Base-by-base conservation (phyloP, 1,140 invertebrate genomes). In the Hylaeus anthracinus region DNA sequence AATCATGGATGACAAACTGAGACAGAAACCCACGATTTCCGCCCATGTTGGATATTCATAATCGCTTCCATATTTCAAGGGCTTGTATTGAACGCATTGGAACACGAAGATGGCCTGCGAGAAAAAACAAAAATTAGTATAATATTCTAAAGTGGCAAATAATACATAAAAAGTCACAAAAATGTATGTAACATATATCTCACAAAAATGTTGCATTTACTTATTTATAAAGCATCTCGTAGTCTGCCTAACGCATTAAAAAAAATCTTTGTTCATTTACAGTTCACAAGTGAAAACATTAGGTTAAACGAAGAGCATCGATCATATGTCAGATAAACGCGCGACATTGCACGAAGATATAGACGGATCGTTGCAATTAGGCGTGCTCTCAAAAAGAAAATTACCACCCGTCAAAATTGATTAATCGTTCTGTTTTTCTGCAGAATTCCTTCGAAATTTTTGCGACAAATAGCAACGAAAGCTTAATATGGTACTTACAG, bases 11-110 rank as follows among this genome's bases (percentile, higher is more conserved):
- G 96, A 95, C n/a, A 97, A 90, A 65, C 96, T 96, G 84, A 97
- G 94, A 56, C 94, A 90, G 87, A 96, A 95, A 1, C 97, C 97
- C 76, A 97, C 92, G n/a, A 95, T 90, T 83, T 97, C 95, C 2
- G 96, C 96, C 96, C 96, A 97, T n/a, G 91, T 87, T 2, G 97
- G 97, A 91, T 96, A 97, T 48, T 94, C 92, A 88, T 97, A 97
- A 37, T 92, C 93, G 45, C 93, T 93, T 41, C 95, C 95, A 83
- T 97, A 96, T 41, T 94, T 95, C 15, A 97, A 89, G 10, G 96
- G 96, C 80, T 95, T 90, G 77, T 96, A 96, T 81, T 95, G 94
- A 3, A 96, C 89, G 58, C 96, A 93, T 87, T 96, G 96, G 87
- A 96, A 96, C 12, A 96, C 87, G 58, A 97, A 95, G 53, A 97